Evolutionary conservation across 2,797 vertebrate genomes (phyloP).

Genomic region (Amblyopsis hoosieri): DNA sequence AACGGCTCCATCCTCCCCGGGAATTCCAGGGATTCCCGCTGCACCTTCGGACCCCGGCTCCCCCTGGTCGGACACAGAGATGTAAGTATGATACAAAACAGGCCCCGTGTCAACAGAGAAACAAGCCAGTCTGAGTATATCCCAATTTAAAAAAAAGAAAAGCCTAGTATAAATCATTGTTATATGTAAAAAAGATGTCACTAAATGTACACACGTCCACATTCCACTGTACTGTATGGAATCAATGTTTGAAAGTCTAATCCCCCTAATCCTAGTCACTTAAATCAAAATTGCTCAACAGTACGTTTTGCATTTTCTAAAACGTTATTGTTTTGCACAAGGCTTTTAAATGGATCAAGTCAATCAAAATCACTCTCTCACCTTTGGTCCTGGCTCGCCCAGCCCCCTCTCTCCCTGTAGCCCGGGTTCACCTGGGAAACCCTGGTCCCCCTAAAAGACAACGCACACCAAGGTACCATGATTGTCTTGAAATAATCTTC

Average conservation of each 20-base stretch:
- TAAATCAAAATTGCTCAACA: too few species aligned
- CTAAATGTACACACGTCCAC: too few species aligned
- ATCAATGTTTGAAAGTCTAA: too few species aligned
- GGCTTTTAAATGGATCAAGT: neutral
- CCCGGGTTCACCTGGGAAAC: constrained; percentile 81
- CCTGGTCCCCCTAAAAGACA: constrained; percentile 81
- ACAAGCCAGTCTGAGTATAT: neutral
- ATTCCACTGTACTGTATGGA: too few species aligned
- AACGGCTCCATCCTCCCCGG: constrained; percentile 78
- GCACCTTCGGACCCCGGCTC: constrained; percentile 74
- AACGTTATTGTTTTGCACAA: too few species aligned
- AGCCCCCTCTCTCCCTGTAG: constrained; percentile 76
- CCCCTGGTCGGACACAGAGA: constrained; percentile 70
- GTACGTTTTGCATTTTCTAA: too few species aligned
- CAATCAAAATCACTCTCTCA: constrained; percentile 25
- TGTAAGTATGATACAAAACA: neutral
- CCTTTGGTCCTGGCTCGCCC: constrained; percentile 80
- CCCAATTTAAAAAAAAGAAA: neutral
- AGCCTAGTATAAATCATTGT: too few species aligned
- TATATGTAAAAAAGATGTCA: too few species aligned
- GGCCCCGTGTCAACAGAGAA: neutral
- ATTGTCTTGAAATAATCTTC: too few species aligned
- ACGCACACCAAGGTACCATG: neutral
- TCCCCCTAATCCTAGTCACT: too few species aligned
- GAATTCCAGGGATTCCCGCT: constrained; percentile 79